phyloP scores from a whole-genome alignment of 1,140 invertebrate genomes.

The Drosophila bipectinata region DNA sequence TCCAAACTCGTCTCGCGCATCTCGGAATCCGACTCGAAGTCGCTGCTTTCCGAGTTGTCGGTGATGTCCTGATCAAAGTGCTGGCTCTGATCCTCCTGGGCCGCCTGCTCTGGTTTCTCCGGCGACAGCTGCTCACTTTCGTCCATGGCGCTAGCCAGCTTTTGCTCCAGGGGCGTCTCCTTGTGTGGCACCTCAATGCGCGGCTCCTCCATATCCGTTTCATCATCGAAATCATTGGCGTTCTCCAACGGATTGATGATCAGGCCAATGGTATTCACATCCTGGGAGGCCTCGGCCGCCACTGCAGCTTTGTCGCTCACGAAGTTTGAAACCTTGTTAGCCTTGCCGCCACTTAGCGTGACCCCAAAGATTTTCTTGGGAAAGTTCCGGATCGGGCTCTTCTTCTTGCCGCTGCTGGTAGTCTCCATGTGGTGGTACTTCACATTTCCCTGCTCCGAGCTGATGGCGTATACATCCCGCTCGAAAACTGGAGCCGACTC shows the following conservation, averaged over 20 bases:
- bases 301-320: slow-evolving; percentile 69
- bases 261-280: slow-evolving; percentile 83
- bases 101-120: slow-evolving; percentile 3
- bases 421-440: slow-evolving; percentile 90
- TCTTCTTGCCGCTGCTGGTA: slow-evolving; percentile 65
- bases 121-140: slow-evolving; percentile 39
- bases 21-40: slow-evolving; percentile 81
- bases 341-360: slow-evolving; percentile 77
- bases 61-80: slow-evolving; percentile 73
- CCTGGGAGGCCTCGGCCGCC: slow-evolving; percentile 49
- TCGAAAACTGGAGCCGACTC: slow-evolving; percentile 83
- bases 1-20: slow-evolving; percentile 75
- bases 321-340: slow-evolving; percentile 80
- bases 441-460: slow-evolving; percentile 93
- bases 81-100: slow-evolving; percentile 38
- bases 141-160: slow-evolving; percentile 68
- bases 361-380: slow-evolving; percentile 84
- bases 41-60: slow-evolving; percentile 78
- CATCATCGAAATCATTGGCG: slow-evolving; percentile 78
- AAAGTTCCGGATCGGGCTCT: slow-evolving; percentile 78
- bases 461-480: slow-evolving; percentile 92
- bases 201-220: slow-evolving; percentile 72
- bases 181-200: slow-evolving; percentile 58
- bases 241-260: slow-evolving; percentile 85
- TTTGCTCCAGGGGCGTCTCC: slow-evolving; percentile 65